phyloP scores from a whole-genome alignment of 2,113 vertebrate genomes.

The Psophia crepitans region DNA sequence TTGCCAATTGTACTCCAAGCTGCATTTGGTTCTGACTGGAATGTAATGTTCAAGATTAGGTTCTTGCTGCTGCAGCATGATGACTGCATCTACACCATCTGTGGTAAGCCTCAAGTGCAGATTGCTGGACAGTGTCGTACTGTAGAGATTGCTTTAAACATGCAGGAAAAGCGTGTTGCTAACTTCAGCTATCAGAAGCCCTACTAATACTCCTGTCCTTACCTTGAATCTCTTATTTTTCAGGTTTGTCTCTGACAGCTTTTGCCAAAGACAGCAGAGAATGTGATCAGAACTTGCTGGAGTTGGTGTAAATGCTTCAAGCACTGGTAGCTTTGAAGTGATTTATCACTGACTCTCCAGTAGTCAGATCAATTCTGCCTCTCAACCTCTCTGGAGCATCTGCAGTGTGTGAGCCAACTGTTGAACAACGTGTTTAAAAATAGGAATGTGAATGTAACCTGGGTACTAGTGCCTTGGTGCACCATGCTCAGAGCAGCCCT shows the following conservation, averaged over 20 bases:
- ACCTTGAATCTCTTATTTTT: conserved; percentile 28
- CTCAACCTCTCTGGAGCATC: not conserved
- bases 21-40: not conserved
- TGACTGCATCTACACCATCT: not conserved
- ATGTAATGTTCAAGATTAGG: not conserved
- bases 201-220: not conserved
- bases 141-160: not conserved
- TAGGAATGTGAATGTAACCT: not conserved
- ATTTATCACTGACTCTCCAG: not conserved
- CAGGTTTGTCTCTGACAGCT: conserved; percentile 29
- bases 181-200: not conserved
- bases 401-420: not conserved
- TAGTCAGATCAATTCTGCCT: not conserved
- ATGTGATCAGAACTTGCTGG: not conserved
- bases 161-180: not conserved
- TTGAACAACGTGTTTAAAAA: not conserved
- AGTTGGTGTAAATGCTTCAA: conserved; percentile 27
- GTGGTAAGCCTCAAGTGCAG: not conserved
- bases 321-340: conserved; percentile 8
- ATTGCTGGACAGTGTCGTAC: not conserved
- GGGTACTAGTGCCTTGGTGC: not conserved
- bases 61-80: not conserved
- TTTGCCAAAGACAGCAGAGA: conserved; percentile 6
- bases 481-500: not conserved
- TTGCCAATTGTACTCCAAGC: not conserved